A percentile compares a stretch with the other conserved stretches of the same genome.
These are phyloP conservation scores for Ovibos moschatus DNA, from an alignment of 2,113 vertebrate genomes.

Conservation along the genomic window DNA sequence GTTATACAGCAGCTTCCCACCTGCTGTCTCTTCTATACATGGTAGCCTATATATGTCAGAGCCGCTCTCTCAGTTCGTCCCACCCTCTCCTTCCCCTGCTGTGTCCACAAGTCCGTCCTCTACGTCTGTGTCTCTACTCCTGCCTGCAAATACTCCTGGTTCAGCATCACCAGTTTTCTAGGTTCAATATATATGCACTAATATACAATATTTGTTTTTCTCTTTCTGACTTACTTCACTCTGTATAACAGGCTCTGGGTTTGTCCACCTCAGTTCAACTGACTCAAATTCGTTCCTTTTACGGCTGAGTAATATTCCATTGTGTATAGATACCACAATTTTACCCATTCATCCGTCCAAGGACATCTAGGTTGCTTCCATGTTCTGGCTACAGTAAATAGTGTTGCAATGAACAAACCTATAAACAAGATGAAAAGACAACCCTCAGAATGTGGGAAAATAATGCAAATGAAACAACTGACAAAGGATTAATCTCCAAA, in stretches of 20 bases:
- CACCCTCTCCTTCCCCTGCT: not conserved
- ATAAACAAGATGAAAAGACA: not conserved
- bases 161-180: not conserved
- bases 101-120: not conserved
- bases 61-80: not conserved
- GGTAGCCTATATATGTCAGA: fast-evolving
- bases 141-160: not conserved
- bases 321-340: not conserved
- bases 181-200: not conserved
- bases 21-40: not conserved
- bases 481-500: not conserved
- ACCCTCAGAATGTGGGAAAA: not conserved
- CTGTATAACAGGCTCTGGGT: not conserved
- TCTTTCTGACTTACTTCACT: not conserved
- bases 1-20: not conserved
- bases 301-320: not conserved
- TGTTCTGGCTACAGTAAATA: not conserved
- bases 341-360: not conserved
- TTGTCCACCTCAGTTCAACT: not conserved
- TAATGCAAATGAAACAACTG: not conserved
- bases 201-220: not conserved
- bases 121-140: not conserved
- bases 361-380: not conserved
- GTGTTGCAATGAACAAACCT: not conserved
- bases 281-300: not conserved